These are phyloP conservation scores for Drosophila lacicola DNA, from an alignment of 2,888 invertebrate genomes.

Conservation along the genomic window DNA sequence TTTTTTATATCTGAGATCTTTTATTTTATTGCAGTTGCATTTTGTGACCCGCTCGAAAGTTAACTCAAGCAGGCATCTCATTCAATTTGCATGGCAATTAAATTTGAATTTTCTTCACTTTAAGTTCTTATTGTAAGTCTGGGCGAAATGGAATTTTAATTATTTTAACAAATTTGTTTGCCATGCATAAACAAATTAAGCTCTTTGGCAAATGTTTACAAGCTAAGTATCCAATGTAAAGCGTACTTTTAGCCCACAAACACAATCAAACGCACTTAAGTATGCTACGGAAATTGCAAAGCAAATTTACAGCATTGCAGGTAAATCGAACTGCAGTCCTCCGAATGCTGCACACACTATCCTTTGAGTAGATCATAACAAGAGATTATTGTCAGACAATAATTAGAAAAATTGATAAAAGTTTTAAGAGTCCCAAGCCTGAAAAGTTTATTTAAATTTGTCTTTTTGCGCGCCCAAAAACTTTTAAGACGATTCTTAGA, in stretches of 20 bases:
- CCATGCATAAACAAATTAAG: conserved; percentile 63
- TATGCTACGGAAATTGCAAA: conserved; percentile 38
- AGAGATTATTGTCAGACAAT: no score
- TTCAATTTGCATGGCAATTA: conserved; percentile 68
- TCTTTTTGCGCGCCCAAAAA: no score
- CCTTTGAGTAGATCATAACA: not conserved
- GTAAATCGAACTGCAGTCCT: not conserved
- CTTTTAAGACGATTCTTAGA: no score
- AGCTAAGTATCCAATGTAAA: conserved; percentile 42
- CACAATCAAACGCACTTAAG: conserved; percentile 51
- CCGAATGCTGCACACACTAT: conserved; percentile 26
- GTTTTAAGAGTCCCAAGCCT: no score
- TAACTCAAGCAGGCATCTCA: conserved; percentile 51
- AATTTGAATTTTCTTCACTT: conserved; percentile 32
- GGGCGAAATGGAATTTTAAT: conserved; percentile 50
- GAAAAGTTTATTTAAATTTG: no score
- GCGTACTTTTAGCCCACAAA: conserved; percentile 24
- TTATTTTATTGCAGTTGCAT: conserved; percentile 49
- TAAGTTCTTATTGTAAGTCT: conserved; percentile 26
- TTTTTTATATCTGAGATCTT: conserved; percentile 54
- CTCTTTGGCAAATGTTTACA: conserved; percentile 57
- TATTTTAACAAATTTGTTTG: conserved; percentile 58
- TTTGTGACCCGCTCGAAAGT: conserved; percentile 27
- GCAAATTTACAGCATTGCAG: not conserved
- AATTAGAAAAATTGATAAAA: no score